A percentile compares a stretch with the other conserved stretches of the same genome.
Evolutionary conservation across 2,888 invertebrate genomes (phyloP).

Genomic region (Nomada hirtipes): DNA sequence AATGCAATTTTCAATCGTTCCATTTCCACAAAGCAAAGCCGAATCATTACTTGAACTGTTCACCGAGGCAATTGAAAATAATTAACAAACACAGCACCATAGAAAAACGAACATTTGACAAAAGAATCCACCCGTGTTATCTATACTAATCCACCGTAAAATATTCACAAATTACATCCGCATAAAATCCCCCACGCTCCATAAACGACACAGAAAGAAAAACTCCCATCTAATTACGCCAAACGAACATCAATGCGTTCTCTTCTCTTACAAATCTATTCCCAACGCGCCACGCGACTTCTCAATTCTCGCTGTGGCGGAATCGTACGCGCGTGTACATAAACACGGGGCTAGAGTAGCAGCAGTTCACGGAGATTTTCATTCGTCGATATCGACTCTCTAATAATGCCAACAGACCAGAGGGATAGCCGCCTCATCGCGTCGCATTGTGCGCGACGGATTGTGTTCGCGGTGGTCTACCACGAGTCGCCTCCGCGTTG

Average conservation of each 20-base stretch:
- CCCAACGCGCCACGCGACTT: constrained; percentile 7
- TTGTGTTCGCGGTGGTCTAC: constrained; percentile 43
- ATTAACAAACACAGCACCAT: too few relatives aligned
- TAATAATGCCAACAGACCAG: constrained; percentile 57
- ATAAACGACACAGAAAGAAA: too few relatives aligned
- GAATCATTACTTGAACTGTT: too few relatives aligned
- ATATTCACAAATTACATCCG: too few relatives aligned
- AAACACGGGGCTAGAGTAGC: constrained; percentile 13
- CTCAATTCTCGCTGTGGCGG: constrained; percentile 55
- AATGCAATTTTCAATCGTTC: too few relatives aligned
- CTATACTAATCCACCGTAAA: too few relatives aligned
- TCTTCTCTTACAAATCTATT: background rate
- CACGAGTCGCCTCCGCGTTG: constrained; percentile 41
- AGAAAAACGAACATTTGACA: too few relatives aligned
- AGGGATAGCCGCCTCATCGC: constrained; percentile 24
- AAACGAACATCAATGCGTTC: background rate
- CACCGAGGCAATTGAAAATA: too few relatives aligned
- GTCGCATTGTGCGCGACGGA: constrained; percentile 47
- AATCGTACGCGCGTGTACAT: background rate
- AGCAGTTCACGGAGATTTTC: constrained; percentile 60
- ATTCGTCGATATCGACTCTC: constrained; percentile 57
- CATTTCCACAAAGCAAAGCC: too few relatives aligned
- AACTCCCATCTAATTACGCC: too few relatives aligned
- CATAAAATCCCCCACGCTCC: too few relatives aligned
- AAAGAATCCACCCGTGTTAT: too few relatives aligned